Evolutionary conservation across 2,113 vertebrate genomes (phyloP).

Genomic region (Irena cyanogastra): DNA sequence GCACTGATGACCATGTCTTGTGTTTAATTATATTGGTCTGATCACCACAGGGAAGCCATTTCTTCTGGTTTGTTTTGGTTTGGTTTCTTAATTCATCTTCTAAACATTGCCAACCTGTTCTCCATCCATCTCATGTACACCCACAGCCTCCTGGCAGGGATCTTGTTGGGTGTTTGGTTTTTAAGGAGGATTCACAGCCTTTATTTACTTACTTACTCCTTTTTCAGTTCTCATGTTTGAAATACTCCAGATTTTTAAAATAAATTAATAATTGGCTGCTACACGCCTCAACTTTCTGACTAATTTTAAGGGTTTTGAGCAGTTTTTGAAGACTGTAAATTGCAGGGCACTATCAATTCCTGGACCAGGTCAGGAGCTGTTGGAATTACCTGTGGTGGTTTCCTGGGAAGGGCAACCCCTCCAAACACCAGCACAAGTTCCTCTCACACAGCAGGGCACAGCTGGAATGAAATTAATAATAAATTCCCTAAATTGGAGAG

Average conservation of each 20-base stretch:
- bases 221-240: not conserved
- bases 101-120: not conserved
- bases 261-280: not conserved
- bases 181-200: not conserved
- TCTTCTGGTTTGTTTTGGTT: not conserved
- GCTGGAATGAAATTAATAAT: not conserved
- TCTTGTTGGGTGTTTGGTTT: not conserved
- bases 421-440: not conserved
- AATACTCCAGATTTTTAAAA: not conserved
- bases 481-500: not conserved
- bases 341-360: not conserved
- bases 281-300: not conserved
- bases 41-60: not conserved
- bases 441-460: not conserved
- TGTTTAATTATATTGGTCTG: not conserved
- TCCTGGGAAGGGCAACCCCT: not conserved
- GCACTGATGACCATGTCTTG: not conserved
- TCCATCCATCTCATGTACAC: not conserved
- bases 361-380: not conserved
- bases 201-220: not conserved
- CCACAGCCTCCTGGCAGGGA: not conserved
- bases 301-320: not conserved
- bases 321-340: not conserved
- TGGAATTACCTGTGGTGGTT: not conserved
- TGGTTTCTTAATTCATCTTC: not conserved